Conservation (phyloP, 1,140 invertebrate species). For the Trichonephila clavata region DNA sequence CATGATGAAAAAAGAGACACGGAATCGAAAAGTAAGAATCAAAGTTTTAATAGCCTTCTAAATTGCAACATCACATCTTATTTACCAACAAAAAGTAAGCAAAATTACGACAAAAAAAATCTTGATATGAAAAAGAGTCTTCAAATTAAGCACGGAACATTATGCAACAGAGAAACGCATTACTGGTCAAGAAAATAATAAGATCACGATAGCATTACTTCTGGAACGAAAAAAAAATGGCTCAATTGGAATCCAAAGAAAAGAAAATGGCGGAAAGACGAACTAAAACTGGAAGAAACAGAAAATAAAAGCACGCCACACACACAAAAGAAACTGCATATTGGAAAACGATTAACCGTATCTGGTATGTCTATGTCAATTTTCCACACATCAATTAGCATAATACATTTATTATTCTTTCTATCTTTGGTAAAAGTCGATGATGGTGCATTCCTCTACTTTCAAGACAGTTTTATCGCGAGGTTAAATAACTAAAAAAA, state of each 20-base stretch:
- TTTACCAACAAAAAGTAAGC: not conserved
- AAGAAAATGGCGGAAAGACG: slow-evolving; percentile 13
- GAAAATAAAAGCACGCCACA: not conserved
- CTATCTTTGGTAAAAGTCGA: not conserved
- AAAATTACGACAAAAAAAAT: not conserved
- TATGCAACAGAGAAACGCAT: not conserved
- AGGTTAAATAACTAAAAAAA: not conserved
- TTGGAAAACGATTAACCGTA: slow-evolving; percentile 51
- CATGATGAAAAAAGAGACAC: not conserved
- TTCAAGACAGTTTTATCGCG: not conserved
- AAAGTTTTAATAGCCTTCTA: not conserved
- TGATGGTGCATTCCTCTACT: not conserved
- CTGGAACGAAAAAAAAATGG: not conserved
- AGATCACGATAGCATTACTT: not conserved
- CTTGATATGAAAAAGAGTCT: not conserved
- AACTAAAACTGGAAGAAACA: not conserved
- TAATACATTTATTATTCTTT: slow-evolving; percentile 21
- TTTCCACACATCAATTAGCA: slow-evolving; percentile 45
- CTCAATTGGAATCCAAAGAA: not conserved
- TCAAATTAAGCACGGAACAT: not conserved
- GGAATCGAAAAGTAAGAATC: not conserved
- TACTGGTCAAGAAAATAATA: not conserved
- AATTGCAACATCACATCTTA: not conserved
- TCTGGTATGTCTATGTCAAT: slow-evolving; percentile 35
- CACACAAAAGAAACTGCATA: slow-evolving; percentile 26